Percentiles rank a stretch among this genome's conserved stretches.
These are phyloP conservation scores for Epinephelus cyanopodus DNA, from an alignment of 2,113 vertebrate species.

Conservation along the genomic window DNA sequence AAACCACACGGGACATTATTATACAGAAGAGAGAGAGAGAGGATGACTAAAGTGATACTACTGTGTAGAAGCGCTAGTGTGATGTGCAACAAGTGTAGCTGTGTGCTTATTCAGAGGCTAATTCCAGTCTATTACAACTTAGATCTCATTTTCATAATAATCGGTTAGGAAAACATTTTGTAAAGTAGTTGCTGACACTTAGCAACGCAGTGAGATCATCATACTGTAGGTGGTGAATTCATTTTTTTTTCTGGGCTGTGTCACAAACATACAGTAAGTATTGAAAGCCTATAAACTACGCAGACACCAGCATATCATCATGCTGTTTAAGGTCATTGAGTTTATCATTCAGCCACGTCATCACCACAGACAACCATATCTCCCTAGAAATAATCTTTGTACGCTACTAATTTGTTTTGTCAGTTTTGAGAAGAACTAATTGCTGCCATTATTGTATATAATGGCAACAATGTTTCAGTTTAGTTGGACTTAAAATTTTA, in stretches of 20 bases:
- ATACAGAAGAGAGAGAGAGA: background rate
- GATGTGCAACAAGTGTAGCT: slow-evolving; percentile 7
- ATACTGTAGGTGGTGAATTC: too few relatives aligned
- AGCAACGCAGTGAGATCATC: too few relatives aligned
- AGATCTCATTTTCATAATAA: background rate
- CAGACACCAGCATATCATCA: too few relatives aligned
- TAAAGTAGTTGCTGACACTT: background rate
- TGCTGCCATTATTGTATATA: too few relatives aligned
- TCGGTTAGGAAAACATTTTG: background rate
- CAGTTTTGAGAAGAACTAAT: background rate
- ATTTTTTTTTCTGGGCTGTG: background rate
- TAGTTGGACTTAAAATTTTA: too few relatives aligned
- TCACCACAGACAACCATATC: background rate
- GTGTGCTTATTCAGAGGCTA: background rate
- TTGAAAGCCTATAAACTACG: background rate
- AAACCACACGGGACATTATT: slow-evolving; percentile 14
- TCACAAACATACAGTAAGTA: too few relatives aligned
- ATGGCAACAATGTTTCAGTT: background rate
- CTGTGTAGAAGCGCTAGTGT: background rate
- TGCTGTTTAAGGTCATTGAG: too few relatives aligned
- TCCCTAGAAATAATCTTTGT: too few relatives aligned
- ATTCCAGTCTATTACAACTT: background rate
- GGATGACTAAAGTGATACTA: background rate
- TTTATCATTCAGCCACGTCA: background rate
- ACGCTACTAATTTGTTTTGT: background rate